phyloP scores from a whole-genome alignment of 2,888 invertebrate genomes.

The Sinotaia quadrata region DNA sequence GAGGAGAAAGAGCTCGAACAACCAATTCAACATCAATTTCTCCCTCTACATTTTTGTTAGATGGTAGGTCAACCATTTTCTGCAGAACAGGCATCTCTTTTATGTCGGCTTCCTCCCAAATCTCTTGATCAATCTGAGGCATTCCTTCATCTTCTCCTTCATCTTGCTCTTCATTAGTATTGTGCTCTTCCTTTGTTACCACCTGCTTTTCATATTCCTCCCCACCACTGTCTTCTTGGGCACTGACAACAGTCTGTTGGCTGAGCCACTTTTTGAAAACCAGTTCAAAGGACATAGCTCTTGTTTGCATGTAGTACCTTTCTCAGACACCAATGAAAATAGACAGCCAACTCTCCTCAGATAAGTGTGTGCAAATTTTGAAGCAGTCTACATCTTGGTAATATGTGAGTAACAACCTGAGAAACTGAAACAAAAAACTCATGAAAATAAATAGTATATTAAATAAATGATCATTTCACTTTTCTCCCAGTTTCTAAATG shows the following conservation, averaged over 20 bases:
- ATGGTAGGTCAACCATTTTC: slow-evolving; percentile 18
- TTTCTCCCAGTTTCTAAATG: no score
- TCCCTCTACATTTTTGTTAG: neutral
- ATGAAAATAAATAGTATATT: no score
- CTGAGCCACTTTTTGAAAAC: slow-evolving; percentile 17
- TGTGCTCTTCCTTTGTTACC: neutral
- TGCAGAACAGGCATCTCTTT: slow-evolving; percentile 23
- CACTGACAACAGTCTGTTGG: neutral
- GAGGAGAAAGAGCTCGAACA: neutral
- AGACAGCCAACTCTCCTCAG: no score
- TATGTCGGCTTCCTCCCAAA: slow-evolving; percentile 23
- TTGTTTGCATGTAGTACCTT: no score
- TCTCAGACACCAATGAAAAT: no score
- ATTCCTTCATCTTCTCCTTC: slow-evolving; percentile 19
- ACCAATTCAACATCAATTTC: neutral
- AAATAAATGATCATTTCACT: no score
- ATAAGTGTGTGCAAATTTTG: no score
- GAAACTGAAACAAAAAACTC: no score
- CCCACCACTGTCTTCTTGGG: neutral
- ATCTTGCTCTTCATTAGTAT: slow-evolving; percentile 3
- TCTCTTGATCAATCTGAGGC: slow-evolving; percentile 10
- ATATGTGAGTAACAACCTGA: no score
- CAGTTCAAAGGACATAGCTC: slow-evolving; percentile 16
- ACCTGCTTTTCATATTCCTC: neutral
- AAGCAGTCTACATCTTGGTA: no score